phyloP scores from a whole-genome alignment of 2,113 vertebrate species.

The Herpetotheres cachinnans region DNA sequence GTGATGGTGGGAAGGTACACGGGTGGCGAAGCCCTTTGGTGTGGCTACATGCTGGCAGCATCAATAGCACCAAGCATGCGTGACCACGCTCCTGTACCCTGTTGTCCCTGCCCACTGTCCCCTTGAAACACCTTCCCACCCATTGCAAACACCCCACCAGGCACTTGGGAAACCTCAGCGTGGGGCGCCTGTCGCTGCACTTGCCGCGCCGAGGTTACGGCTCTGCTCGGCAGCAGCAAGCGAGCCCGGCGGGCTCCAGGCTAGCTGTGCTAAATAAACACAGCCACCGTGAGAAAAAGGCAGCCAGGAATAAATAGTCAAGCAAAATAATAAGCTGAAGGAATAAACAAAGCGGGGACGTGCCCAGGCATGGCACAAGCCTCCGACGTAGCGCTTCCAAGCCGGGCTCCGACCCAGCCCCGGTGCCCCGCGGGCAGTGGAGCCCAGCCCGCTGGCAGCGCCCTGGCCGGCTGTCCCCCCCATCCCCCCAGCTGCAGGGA shows the following conservation, averaged over 20 bases:
- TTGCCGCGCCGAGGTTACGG: rapidly evolving
- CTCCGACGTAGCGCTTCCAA: background rate
- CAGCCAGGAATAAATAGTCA: constrained; percentile 49
- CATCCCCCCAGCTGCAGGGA: background rate
- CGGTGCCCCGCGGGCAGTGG: background rate
- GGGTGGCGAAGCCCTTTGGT: background rate
- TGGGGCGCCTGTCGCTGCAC: rapidly evolving
- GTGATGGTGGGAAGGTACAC: rapidly evolving
- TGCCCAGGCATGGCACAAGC: constrained; percentile 11
- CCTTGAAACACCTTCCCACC: background rate
- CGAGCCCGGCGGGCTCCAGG: background rate
- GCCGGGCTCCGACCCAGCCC: background rate
- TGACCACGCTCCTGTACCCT: background rate
- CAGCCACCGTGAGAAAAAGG: constrained; percentile 49
- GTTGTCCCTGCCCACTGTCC: background rate
- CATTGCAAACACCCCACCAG: background rate
- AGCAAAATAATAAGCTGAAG: constrained; percentile 37
- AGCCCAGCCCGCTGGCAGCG: background rate
- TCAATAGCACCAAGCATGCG: rapidly evolving
- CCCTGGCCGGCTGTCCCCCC: background rate
- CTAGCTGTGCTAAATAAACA: constrained; percentile 23
- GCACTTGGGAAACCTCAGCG: background rate
- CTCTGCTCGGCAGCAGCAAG: rapidly evolving
- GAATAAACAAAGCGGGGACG: constrained; percentile 44
- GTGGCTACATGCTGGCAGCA: rapidly evolving